Evolutionary conservation across 2,797 vertebrate species (phyloP).

Genomic region (Gymnopithys bicolor): DNA sequence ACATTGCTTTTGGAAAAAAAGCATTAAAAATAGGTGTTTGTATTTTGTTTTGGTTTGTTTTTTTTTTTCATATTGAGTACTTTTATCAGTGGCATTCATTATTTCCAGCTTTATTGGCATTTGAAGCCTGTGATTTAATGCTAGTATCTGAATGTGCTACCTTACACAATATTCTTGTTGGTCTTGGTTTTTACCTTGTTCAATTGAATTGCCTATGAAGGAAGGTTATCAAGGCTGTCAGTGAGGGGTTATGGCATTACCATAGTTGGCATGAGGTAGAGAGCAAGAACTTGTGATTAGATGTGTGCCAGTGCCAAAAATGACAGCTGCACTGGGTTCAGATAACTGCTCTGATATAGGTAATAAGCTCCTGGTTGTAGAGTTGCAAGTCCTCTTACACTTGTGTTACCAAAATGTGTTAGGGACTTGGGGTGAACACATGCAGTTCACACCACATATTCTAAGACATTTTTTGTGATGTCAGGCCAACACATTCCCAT

Average conservation of each 20-base stretch:
- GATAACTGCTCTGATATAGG: slow-evolving; percentile 2
- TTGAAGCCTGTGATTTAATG: slow-evolving; percentile 29
- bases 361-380: background rate
- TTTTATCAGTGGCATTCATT: background rate
- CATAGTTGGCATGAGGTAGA: background rate
- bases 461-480: background rate
- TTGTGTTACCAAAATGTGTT: background rate
- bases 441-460: background rate
- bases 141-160: background rate
- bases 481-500: background rate
- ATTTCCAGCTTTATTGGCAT: background rate
- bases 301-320: background rate
- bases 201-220: background rate
- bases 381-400: background rate
- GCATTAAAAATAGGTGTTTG: background rate
- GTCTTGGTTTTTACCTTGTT: background rate
- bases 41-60: background rate
- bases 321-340: background rate
- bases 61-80: background rate
- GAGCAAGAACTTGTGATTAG: slow-evolving; percentile 18
- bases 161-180: background rate
- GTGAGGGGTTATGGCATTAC: background rate
- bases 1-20: background rate
- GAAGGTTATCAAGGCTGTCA: background rate
- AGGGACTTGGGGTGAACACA: background rate